Evolutionary conservation across 2,888 invertebrate genomes (phyloP).

Genomic region (Myopa tessellatipennis): DNA sequence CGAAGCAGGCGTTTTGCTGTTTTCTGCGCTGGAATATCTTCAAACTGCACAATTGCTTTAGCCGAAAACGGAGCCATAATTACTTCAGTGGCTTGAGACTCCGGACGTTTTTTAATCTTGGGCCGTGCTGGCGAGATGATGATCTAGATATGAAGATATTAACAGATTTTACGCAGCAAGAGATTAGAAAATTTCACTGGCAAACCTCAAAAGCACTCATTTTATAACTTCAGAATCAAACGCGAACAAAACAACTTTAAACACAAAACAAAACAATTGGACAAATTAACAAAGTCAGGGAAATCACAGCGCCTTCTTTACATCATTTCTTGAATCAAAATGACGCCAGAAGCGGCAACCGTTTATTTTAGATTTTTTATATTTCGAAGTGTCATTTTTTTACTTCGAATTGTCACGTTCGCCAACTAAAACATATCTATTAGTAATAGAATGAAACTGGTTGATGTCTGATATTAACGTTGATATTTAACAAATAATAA

Average conservation of each 20-base stretch:
- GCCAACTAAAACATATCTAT: background rate
- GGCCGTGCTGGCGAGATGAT: slow-evolving; percentile 64
- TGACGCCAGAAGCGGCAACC: slow-evolving; percentile 28
- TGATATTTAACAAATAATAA: too few species aligned
- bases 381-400: background rate
- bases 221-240: slow-evolving; percentile 33
- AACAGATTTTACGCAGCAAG: background rate
- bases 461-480: too few species aligned
- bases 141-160: slow-evolving; percentile 52
- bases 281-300: background rate
- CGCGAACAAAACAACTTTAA: slow-evolving; percentile 20
- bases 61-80: slow-evolving; percentile 76
- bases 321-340: slow-evolving; percentile 25
- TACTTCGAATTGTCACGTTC: background rate
- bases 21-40: slow-evolving; percentile 73
- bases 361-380: slow-evolving; percentile 31
- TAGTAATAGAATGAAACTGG: too few species aligned
- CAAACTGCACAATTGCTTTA: slow-evolving; percentile 76
- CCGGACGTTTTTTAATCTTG: slow-evolving; percentile 63
- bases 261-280: slow-evolving; percentile 26
- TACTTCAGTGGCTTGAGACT: slow-evolving; percentile 67
- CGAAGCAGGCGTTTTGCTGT: slow-evolving; percentile 71
- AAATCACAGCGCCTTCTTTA: background rate
- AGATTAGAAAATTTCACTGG: background rate
- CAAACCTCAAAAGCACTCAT: slow-evolving; percentile 68